A percentile compares a stretch with the other conserved stretches of the same genome.
These are phyloP conservation scores for Leucoptera coffeella DNA, from an alignment of 2,888 invertebrate species.

Conservation along the genomic window DNA sequence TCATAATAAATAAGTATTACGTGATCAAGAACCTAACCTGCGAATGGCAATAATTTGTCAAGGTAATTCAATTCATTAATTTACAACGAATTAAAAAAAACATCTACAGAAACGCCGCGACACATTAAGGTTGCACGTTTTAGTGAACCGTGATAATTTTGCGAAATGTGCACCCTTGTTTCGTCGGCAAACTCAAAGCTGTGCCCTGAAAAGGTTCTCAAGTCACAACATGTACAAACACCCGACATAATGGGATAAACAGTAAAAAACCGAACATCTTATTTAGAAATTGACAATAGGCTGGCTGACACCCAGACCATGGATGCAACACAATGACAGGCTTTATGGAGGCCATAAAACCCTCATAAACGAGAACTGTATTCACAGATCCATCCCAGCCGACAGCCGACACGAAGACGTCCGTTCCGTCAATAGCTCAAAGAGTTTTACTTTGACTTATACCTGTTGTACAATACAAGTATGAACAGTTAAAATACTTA, in stretches of 20 bases:
- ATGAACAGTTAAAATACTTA: too few species aligned
- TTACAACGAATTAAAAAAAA: not conserved
- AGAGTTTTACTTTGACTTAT: too few species aligned
- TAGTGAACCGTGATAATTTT: slow-evolving; percentile 23
- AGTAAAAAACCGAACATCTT: slow-evolving; percentile 46
- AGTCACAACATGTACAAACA: slow-evolving; percentile 51
- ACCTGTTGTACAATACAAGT: too few species aligned
- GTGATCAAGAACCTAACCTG: too few species aligned
- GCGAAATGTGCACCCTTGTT: slow-evolving; percentile 15
- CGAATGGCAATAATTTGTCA: too few species aligned
- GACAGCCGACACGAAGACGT: too few species aligned
- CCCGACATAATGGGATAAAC: slow-evolving; percentile 33
- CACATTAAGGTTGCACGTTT: not conserved
- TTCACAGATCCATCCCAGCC: too few species aligned
- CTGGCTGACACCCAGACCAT: slow-evolving; percentile 8
- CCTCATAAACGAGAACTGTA: slow-evolving; percentile 32
- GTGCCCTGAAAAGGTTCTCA: slow-evolving; percentile 17
- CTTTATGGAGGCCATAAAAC: slow-evolving; percentile 39
- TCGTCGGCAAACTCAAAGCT: slow-evolving; percentile 26
- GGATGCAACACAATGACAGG: slow-evolving; percentile 27
- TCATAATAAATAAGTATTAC: too few species aligned
- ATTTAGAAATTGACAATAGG: slow-evolving; percentile 45
- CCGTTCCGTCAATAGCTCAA: too few species aligned
- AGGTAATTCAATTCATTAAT: too few species aligned
- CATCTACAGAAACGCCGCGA: not conserved